Percentiles rank a stretch among this genome's conserved stretches.
Conservation (phyloP, 2,113 vertebrate genomes). For the Mungos mungo region DNA sequence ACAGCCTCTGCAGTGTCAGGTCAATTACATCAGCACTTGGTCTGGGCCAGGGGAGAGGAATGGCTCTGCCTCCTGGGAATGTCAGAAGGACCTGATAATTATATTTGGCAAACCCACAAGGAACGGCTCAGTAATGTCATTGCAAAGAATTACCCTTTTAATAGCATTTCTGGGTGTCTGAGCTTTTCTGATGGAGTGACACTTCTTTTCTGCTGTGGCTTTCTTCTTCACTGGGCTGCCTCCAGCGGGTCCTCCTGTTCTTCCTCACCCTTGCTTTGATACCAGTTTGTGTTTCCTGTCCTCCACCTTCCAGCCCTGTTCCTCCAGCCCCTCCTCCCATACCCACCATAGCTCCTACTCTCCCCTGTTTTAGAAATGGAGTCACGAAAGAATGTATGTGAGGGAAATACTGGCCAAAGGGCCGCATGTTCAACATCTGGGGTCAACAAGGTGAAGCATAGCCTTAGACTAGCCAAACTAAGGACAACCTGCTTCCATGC, state of each 20-base stretch:
- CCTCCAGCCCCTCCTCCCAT: background rate
- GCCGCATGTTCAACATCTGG: background rate
- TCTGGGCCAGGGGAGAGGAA: slow-evolving; percentile 41
- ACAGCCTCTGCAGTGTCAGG: slow-evolving; percentile 58
- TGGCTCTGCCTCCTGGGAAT: slow-evolving; percentile 63
- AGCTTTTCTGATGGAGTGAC: slow-evolving; percentile 42
- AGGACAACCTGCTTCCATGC: background rate
- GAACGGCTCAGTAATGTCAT: slow-evolving; percentile 65
- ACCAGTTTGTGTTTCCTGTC: background rate
- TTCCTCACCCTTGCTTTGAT: background rate
- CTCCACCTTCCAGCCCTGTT: background rate
- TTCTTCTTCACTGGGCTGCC: background rate
- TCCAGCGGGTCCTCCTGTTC: background rate
- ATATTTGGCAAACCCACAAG: slow-evolving; percentile 66
- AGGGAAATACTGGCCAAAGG: background rate
- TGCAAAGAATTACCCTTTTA: slow-evolving; percentile 65
- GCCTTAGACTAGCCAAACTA: background rate
- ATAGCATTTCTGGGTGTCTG: slow-evolving; percentile 61
- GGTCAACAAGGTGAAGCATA: background rate
- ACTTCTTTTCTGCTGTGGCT: background rate
- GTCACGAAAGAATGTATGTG: background rate
- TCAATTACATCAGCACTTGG: slow-evolving; percentile 73
- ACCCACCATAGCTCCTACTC: background rate
- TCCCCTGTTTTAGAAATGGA: background rate
- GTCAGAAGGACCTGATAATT: slow-evolving; percentile 71